phyloP scores from a whole-genome alignment of 2,888 invertebrate species.

The Acleris cristana region DNA sequence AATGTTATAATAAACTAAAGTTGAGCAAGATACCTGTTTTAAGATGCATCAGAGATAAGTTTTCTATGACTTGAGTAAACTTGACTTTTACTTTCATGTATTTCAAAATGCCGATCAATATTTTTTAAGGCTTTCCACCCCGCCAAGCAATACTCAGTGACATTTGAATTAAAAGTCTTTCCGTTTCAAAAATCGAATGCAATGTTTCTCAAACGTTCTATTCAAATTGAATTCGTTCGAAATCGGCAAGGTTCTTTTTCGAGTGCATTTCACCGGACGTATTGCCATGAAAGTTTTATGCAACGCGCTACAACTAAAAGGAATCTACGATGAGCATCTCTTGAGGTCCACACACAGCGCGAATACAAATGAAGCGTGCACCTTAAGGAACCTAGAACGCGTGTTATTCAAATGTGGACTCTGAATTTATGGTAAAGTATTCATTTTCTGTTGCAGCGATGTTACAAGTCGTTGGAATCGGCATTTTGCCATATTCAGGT shows the following conservation, averaged over 20 bases:
- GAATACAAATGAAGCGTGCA: conserved; percentile 36
- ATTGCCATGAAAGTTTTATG: conserved; percentile 38
- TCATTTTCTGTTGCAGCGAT: conserved; percentile 9
- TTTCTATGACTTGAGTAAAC: too few relatives aligned
- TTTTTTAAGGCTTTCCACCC: background rate
- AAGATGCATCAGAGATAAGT: too few relatives aligned
- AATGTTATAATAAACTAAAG: too few relatives aligned
- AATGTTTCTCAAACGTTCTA: conserved; percentile 29
- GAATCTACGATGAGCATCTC: conserved; percentile 36
- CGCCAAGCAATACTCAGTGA: background rate
- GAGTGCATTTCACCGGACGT: conserved; percentile 35
- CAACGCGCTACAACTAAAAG: conserved; percentile 33
- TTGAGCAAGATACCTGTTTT: too few relatives aligned
- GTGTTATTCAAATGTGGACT: conserved; percentile 26
- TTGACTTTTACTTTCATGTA: too few relatives aligned
- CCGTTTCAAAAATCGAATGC: conserved; percentile 27
- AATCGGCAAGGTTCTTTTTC: conserved; percentile 33
- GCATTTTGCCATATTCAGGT: conserved; percentile 19
- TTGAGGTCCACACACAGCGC: conserved; percentile 27
- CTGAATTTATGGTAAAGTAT: conserved; percentile 13
- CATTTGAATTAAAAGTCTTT: conserved; percentile 5
- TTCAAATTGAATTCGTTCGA: conserved; percentile 31
- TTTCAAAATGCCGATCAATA: too few relatives aligned
- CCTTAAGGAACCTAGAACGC: conserved; percentile 31
- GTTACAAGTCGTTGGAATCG: conserved; percentile 20